phyloP scores from a whole-genome alignment of 2,113 vertebrate species.

The Zosterops hypoxanthus region DNA sequence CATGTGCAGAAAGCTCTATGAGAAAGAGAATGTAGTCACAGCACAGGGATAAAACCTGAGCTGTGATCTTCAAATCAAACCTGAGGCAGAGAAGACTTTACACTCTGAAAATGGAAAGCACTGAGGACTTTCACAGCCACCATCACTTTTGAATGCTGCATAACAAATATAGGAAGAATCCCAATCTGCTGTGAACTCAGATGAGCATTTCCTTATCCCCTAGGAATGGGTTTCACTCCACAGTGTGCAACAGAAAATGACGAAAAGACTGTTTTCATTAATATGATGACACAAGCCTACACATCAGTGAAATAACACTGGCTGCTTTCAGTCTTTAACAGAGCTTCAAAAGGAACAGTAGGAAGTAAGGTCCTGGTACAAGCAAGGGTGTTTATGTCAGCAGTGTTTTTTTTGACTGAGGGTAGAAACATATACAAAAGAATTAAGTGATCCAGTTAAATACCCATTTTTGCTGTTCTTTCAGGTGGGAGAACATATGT shows the following conservation, averaged over 20 bases:
- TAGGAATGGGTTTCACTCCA: not conserved
- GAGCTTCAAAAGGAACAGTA: not conserved
- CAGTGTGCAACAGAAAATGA: not conserved
- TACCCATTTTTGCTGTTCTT: not conserved
- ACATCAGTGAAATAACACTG: not conserved
- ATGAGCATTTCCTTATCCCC: not conserved
- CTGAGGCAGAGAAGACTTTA: not conserved
- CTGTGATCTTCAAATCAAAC: not conserved
- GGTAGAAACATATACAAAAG: not conserved
- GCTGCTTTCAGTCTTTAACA: not conserved
- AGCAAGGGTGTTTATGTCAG: not conserved
- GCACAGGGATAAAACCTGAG: not conserved
- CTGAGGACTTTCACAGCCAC: not conserved
- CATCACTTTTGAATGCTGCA: not conserved
- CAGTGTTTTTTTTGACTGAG: not conserved
- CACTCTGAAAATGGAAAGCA: not conserved
- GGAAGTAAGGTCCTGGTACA: not conserved
- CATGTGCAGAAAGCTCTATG: not conserved
- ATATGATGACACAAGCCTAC: not conserved
- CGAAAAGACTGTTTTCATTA: not conserved
- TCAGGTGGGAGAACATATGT: not conserved
- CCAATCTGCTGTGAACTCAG: not conserved
- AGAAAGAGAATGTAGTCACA: not conserved
- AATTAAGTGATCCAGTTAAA: not conserved
- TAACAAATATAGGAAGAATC: not conserved